A percentile compares a stretch with the other conserved stretches of the same genome.
phyloP scores from a whole-genome alignment of 2,888 invertebrate species.

The Cheilosia urbana region DNA sequence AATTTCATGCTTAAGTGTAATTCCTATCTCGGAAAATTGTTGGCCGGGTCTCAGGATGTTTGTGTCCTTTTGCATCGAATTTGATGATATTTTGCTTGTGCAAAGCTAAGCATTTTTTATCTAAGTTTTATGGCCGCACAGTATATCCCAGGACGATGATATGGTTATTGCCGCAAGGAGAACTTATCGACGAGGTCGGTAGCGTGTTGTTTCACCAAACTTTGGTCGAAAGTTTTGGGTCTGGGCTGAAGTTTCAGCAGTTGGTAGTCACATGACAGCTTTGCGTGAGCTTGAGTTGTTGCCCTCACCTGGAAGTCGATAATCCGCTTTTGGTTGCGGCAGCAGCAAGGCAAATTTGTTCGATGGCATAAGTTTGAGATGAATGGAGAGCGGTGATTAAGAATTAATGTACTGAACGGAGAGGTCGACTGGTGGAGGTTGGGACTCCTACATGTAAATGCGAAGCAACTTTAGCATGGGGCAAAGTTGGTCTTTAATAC shows the following conservation, averaged over 20 bases:
- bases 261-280: background rate
- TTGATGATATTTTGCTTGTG: slow-evolving; percentile 22
- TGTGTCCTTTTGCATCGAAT: slow-evolving; percentile 46
- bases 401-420: slow-evolving; percentile 1
- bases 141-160: slow-evolving; percentile 20
- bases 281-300: background rate
- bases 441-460: too few relatives aligned
- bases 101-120: slow-evolving; percentile 37
- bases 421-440: background rate
- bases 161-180: slow-evolving; percentile 3
- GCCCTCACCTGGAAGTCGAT: slow-evolving; percentile 12
- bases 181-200: slow-evolving; percentile 5
- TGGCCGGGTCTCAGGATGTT: background rate
- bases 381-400: slow-evolving; percentile 7
- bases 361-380: background rate
- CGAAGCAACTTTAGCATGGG: too few relatives aligned
- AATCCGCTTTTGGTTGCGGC: slow-evolving; percentile 18
- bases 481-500: too few relatives aligned
- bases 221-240: slow-evolving; percentile 4
- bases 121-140: slow-evolving; percentile 37
- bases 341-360: slow-evolving; percentile 3
- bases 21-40: background rate
- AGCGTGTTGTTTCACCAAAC: slow-evolving; percentile 6
- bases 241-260: slow-evolving; percentile 10
- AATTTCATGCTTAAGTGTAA: slow-evolving; percentile 20